These are phyloP conservation scores for Epirrhoe tristata DNA, from an alignment of 2,888 invertebrate species.

Conservation along the genomic window DNA sequence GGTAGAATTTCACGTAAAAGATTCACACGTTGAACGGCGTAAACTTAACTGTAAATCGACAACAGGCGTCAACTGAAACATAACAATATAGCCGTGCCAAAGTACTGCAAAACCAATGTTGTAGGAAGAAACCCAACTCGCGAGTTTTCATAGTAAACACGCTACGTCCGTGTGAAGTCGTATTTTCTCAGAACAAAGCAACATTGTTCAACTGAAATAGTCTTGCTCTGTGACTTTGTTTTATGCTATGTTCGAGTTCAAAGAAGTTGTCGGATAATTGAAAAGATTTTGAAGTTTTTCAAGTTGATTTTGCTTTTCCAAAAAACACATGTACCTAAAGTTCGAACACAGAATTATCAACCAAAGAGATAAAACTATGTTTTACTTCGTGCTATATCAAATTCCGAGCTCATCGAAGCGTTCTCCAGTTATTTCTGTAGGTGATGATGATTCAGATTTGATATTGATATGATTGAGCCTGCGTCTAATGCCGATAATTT, in stretches of 20 bases:
- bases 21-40: constrained; percentile 39
- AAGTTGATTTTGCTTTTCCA: constrained; percentile 34
- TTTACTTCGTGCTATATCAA: too few species aligned
- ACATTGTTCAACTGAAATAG: constrained; percentile 76
- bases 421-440: too few species aligned
- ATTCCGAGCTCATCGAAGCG: too few species aligned
- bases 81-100: constrained; percentile 55
- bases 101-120: constrained; percentile 49
- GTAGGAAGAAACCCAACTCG: constrained; percentile 59
- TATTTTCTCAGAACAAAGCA: constrained; percentile 76
- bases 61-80: constrained; percentile 47
- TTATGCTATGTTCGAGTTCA: constrained; percentile 59
- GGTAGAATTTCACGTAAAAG: constrained; percentile 28
- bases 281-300: constrained; percentile 57
- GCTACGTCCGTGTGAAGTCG: constrained; percentile 66
- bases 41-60: constrained; percentile 49
- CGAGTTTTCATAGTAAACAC: constrained; percentile 74
- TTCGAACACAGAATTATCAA: background rate
- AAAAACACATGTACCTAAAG: background rate
- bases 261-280: constrained; percentile 68
- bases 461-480: too few species aligned
- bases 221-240: constrained; percentile 11
- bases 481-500: too few species aligned
- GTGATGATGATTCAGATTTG: too few species aligned
- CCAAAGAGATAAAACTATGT: too few species aligned